Conservation (phyloP, 2,888 invertebrate species). For the Cephonodes hylas region DNA sequence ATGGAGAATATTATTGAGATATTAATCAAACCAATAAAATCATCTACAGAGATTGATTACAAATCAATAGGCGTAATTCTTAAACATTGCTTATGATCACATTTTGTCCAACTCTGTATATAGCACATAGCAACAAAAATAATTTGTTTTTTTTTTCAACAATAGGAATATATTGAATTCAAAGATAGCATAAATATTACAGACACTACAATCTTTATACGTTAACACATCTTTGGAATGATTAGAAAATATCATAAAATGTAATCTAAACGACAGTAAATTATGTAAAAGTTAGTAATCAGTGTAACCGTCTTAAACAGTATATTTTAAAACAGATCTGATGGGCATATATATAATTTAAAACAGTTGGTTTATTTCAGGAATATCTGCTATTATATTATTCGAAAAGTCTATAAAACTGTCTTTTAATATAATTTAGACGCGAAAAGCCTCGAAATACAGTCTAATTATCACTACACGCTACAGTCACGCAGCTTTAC, state of each 20-base stretch:
- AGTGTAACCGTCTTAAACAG: not conserved
- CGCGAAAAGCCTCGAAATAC: slow-evolving; percentile 66
- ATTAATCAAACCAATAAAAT: too few species aligned
- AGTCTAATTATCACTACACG: slow-evolving; percentile 55
- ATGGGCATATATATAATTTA: slow-evolving; percentile 5
- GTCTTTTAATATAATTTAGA: slow-evolving; percentile 27
- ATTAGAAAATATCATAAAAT: slow-evolving; percentile 39
- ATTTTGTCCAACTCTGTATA: too few species aligned
- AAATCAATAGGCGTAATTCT: too few species aligned
- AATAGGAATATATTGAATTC: not conserved
- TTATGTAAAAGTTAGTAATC: not conserved
- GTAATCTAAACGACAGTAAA: slow-evolving; percentile 19
- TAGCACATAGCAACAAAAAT: not conserved
- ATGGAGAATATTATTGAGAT: too few species aligned
- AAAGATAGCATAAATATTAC: not conserved
- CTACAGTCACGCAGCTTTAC: slow-evolving; percentile 34
- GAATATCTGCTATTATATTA: slow-evolving; percentile 39
- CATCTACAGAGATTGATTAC: too few species aligned
- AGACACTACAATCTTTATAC: not conserved
- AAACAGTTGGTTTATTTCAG: slow-evolving; percentile 49
- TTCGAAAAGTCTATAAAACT: slow-evolving; percentile 23
- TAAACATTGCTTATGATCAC: too few species aligned
- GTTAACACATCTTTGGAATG: slow-evolving; percentile 70
- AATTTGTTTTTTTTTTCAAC: not conserved
- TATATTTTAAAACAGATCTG: not conserved